These are phyloP conservation scores for Argyresthia goedartella DNA, from an alignment of 2,888 invertebrate genomes.

Conservation along the genomic window DNA sequence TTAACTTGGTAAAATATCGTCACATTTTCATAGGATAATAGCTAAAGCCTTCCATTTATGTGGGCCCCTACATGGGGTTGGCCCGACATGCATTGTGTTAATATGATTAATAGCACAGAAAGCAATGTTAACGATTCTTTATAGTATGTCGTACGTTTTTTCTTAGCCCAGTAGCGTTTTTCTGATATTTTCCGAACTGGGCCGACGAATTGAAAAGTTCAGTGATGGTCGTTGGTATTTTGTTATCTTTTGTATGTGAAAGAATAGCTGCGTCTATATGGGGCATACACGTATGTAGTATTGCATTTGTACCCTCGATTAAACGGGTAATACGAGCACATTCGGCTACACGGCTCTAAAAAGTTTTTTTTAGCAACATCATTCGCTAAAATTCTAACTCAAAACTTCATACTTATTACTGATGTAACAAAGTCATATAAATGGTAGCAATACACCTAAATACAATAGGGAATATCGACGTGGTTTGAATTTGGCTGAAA, in stretches of 20 bases:
- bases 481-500: too few species aligned
- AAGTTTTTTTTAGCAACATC: too few species aligned
- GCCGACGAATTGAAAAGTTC: not conserved
- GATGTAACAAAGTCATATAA: too few species aligned
- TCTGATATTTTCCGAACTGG: slow-evolving; percentile 20
- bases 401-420: too few species aligned
- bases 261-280: not conserved
- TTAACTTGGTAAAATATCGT: slow-evolving; percentile 7
- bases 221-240: not conserved
- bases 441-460: too few species aligned
- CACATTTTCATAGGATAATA: slow-evolving; percentile 44
- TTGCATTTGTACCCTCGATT: too few species aligned
- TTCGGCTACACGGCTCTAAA: too few species aligned
- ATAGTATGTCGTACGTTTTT: not conserved
- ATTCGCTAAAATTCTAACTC: too few species aligned
- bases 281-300: too few species aligned
- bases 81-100: slow-evolving; percentile 53
- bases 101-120: slow-evolving; percentile 52
- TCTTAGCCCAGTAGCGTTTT: not conserved
- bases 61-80: slow-evolving; percentile 26
- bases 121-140: slow-evolving; percentile 48
- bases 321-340: too few species aligned
- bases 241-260: not conserved
- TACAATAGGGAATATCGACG: too few species aligned
- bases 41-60: slow-evolving; percentile 48